Base-by-base conservation (phyloP, 2,797 vertebrate genomes). In the Acanthurus lineatus region DNA sequence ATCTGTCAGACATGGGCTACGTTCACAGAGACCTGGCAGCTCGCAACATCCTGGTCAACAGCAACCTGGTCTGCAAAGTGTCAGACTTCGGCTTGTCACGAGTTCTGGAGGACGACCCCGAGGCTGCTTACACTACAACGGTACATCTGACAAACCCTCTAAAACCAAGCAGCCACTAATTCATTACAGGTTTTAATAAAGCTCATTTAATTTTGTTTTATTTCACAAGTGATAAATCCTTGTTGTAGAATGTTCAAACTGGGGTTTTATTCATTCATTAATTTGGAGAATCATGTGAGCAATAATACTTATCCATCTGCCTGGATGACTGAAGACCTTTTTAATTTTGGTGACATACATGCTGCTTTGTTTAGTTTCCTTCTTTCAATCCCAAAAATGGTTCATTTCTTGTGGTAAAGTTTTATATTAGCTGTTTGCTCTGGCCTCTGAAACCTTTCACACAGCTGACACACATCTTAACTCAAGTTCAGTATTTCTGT, bases 1-100 rank as follows among this genome's bases (percentile, higher is more conserved):
- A 99, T 89, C 96, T 99, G 83, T 98, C 98, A 0, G 98, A 99
- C 86, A 99, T 99, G 98, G 97, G 97, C 79, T 99, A 99, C 0
- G 97, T 99, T 52, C 98, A 99, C 92, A 86, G 98, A 9, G 98
- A 99, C 82, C 95, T 99, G 86, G 98, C 98, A 0, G 98, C 98
- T 1, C 95, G 98, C 1, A 99, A 99, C 87, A 99, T 99, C 86
- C 92, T 99, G 90, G 98, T 99, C 91, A 32, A 99, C 94, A 96
- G 96, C 92, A 99, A 99, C 85, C 94, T 99, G 83, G 97, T 99
- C 86, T 98, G 97, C 85, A 99, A 99, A 93, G 98, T 99, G 75
- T 99, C 98, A 0, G 98, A 99, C 85, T 99, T 99, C 9, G 98
- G 98, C 75, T 88, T 99, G 86, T 99, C 97, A 7, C 93, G 97